Base-by-base conservation (phyloP, 2,113 vertebrate species). In the Anolis carolinensis region DNA sequence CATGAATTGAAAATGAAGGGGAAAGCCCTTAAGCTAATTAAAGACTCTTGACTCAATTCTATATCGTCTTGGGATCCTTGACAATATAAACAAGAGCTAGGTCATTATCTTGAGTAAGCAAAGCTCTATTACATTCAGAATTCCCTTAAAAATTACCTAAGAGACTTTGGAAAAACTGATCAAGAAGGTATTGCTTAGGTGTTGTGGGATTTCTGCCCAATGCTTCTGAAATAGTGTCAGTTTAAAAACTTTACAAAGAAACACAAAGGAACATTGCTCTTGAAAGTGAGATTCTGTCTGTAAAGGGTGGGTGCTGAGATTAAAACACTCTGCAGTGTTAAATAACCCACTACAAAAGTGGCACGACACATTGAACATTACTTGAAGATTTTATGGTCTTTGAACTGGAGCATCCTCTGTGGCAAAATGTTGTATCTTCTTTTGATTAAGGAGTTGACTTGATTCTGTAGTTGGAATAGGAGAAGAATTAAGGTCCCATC, bases 81-180 rank as follows among this genome's bases (percentile, higher is more conserved):
- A 68, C 83, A 85, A 52, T 85, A 85, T 85, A 85, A 85, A 85
- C 44, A 77, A 77, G 32, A 73, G 23, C 62, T 78, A 52, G 44
- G 63, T 36, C 83, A 85, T 84, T 84, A 68, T 77, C 74, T 77
- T 76, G 36, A 62, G 62, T 34, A 84, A n/a, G 34, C 36, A 34
- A 77, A 84, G 62, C 39, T 50, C 52, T 34, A 74, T 74, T 83
- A 73, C 59, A 62, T 6, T 62, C 82, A 74, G 52, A 74, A 62
- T 62, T n/a, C 52, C 65, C 5, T 85, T 67, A 59, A 77, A 62
- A 68, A n/a, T 68, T 77, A 25, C 62, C 34, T 34, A 48, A 7
- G 27, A 83, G 70, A 36, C 50, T 25, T 83, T 59, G 73, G 14
- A 32, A 83, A 73, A 83, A 83, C 18, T 83, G 52, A 83, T 39